These are phyloP conservation scores for Thomomys bottae DNA, from an alignment of 2,113 vertebrate genomes.

Conservation along the genomic window DNA sequence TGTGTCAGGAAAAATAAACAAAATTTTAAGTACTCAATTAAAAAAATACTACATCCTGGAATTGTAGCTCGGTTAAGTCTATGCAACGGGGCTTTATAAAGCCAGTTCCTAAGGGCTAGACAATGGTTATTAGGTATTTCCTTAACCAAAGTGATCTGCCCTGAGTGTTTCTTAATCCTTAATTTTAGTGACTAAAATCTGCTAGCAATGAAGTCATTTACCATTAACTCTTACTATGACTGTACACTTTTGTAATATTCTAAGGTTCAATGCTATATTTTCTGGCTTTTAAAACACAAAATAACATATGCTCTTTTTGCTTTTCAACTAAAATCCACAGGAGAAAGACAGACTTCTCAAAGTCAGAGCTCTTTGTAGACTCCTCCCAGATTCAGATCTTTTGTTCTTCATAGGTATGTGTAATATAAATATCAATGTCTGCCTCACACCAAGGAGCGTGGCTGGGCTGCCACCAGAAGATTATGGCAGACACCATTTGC, in stretches of 20 bases:
- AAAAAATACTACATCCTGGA: neutral
- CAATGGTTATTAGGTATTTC: neutral
- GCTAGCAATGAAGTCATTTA: neutral
- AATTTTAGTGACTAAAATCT: neutral
- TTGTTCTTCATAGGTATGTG: neutral
- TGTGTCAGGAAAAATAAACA: neutral
- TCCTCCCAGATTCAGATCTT: neutral
- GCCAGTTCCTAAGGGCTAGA: neutral
- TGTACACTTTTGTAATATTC: neutral
- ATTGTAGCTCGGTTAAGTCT: neutral
- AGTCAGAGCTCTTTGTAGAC: neutral
- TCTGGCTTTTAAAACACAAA: neutral
- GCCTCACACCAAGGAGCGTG: neutral
- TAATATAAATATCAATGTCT: neutral
- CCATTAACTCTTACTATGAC: conserved; percentile 18
- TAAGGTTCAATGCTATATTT: neutral
- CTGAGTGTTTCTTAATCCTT: neutral
- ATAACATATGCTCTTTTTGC: neutral
- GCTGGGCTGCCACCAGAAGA: neutral
- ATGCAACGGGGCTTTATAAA: neutral
- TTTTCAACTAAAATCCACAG: conserved; percentile 43
- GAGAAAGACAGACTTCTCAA: neutral
- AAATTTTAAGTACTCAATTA: neutral
- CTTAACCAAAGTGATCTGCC: neutral
- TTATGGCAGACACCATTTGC: neutral